Conservation (phyloP, 2,113 vertebrate species). For the Leptosomus discolor region DNA sequence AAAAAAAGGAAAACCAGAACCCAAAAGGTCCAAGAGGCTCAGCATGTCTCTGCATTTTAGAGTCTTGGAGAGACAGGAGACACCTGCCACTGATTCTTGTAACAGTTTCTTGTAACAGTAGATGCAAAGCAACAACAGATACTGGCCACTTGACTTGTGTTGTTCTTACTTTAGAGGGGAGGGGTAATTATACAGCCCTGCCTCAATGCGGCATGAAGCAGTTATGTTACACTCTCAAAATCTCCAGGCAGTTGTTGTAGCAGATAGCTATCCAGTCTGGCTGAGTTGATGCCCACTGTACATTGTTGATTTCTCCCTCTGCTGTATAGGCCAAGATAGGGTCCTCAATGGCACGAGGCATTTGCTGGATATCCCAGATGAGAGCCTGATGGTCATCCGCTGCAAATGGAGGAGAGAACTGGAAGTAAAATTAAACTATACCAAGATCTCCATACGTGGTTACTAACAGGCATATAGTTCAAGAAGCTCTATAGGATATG, state of each 20-base stretch:
- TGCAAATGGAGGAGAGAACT: slow-evolving; percentile 49
- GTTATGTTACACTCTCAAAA: slow-evolving; percentile 87
- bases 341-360: slow-evolving; percentile 98
- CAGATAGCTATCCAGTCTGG: slow-evolving; percentile 99
- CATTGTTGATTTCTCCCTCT: slow-evolving; percentile 98
- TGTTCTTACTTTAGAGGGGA: slow-evolving; percentile 75
- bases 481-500: accelerated
- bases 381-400: slow-evolving; percentile 99
- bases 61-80: slow-evolving; percentile 53
- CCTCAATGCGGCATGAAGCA: not conserved
- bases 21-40: slow-evolving; percentile 69
- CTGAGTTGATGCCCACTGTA: slow-evolving; percentile 99
- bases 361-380: slow-evolving; percentile 99
- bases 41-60: slow-evolving; percentile 56
- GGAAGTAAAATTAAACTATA: not conserved
- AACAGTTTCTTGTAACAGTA: slow-evolving; percentile 72
- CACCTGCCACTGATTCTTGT: slow-evolving; percentile 55
- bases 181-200: slow-evolving; percentile 60
- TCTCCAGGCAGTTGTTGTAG: slow-evolving; percentile 99
- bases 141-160: slow-evolving; percentile 73
- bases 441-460: accelerated
- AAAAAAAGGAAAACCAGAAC: slow-evolving; percentile 54
- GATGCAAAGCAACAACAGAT: slow-evolving; percentile 76
- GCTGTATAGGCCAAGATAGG: slow-evolving; percentile 98
- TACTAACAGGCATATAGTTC: accelerated